Evolutionary conservation across 2,113 vertebrate genomes (phyloP), one percentile per base, ranked within the genome.

Genomic region (Tetrax tetrax): DNA sequence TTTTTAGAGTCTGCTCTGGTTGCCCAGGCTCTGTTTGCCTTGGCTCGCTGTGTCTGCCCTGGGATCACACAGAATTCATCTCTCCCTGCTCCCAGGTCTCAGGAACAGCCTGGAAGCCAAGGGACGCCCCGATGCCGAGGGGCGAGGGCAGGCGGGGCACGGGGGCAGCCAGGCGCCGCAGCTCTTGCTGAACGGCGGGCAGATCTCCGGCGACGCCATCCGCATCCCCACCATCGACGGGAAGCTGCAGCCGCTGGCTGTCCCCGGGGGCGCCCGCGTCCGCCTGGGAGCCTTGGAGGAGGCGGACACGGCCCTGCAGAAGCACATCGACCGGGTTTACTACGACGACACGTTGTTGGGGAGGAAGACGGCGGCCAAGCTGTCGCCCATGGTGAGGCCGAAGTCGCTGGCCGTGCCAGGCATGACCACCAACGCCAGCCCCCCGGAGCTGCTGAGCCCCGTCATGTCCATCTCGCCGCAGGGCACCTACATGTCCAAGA

Each of bases 381-480:
- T 98, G 31, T 98, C 97, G 0, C 98, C 97, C 7, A 45, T 98
- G 90, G 54, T 8, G 41, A 98, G 99, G 96, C 99, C 99, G 7
- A 99, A 99, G 97, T 99, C 99, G 2, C 83, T 99, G 76, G 99
- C 99, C 0, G 99, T 99, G 79, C 99, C 99, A 1, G 98, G 99
- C 83, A 97, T 99, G 97, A 98, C 97, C 76, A 98, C 98, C 8
- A 98, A 97, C 27, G 60, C 97, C 72, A 98, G 79, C 33, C 97
- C 98, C 12, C 98, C 98, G 4, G 99, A 99, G 96, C 97, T 98
- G 27, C 97, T 98, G 96, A 98, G 99, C 69, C 99, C 99, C 0
- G 99, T 99, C 83, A 99, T 99, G 99, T 98, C 98, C 81, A 99
- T 99, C 97, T 99, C 99, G 0, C 99, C 99, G 3, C 99, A 99